phyloP scores from a whole-genome alignment of 2,888 invertebrate genomes.

The Lutraria lutraria region DNA sequence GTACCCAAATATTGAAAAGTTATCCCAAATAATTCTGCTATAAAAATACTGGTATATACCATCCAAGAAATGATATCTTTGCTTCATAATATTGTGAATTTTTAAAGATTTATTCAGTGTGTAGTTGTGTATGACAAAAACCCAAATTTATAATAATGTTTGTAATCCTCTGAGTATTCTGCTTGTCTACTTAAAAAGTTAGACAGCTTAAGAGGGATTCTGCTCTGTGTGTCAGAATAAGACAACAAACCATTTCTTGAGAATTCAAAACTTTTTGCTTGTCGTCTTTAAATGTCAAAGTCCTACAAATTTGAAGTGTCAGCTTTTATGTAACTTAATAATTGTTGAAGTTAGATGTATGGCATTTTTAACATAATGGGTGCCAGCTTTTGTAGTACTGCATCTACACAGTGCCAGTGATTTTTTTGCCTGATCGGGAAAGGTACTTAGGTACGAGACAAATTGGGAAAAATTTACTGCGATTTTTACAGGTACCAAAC shows the following conservation, averaged over 20 bases:
- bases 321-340: background rate
- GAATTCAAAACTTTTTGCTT: background rate
- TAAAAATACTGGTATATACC: too few relatives aligned
- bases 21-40: too few relatives aligned
- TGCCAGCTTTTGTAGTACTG: too few relatives aligned
- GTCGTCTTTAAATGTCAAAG: conserved; percentile 6
- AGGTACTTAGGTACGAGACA: too few relatives aligned
- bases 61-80: background rate
- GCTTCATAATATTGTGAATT: background rate
- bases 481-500: too few relatives aligned
- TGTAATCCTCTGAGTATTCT: background rate
- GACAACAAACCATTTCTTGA: background rate
- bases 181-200: background rate
- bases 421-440: too few relatives aligned
- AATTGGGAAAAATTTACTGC: too few relatives aligned
- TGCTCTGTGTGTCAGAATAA: conserved; percentile 18
- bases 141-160: background rate
- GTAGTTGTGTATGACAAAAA: background rate
- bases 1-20: too few relatives aligned
- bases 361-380: too few relatives aligned
- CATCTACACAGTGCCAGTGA: too few relatives aligned
- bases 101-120: background rate
- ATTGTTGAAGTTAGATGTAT: too few relatives aligned
- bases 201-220: background rate
- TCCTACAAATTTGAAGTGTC: background rate